Evolutionary conservation across 2,888 invertebrate species (phyloP).

Genomic region (Cheilosia pagana): DNA sequence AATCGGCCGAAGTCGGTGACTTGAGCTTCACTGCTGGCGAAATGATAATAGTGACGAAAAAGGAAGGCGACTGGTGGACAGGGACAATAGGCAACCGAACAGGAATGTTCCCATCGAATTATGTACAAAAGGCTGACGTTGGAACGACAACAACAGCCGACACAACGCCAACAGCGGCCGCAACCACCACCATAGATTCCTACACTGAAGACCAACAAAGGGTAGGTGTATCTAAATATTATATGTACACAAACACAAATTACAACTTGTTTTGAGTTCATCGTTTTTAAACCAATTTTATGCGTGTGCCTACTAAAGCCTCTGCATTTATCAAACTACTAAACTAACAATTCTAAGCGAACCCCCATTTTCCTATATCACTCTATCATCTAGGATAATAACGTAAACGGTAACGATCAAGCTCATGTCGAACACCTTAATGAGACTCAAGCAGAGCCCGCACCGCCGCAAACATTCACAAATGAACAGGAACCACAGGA

Average conservation of each 20-base stretch:
- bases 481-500: slow-evolving; percentile 59
- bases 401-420: slow-evolving; percentile 78
- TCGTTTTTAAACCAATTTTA: slow-evolving; percentile 62
- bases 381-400: slow-evolving; percentile 77
- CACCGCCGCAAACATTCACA: slow-evolving; percentile 52
- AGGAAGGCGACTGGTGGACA: slow-evolving; percentile 99
- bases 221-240: slow-evolving; percentile 62
- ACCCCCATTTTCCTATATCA: slow-evolving; percentile 71
- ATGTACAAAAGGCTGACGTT: slow-evolving; percentile 90
- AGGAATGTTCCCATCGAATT: slow-evolving; percentile 99
- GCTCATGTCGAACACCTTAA: slow-evolving; percentile 57
- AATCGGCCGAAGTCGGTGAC: slow-evolving; percentile 95
- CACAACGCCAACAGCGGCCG: slow-evolving; percentile 41
- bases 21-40: slow-evolving; percentile 94
- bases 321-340: slow-evolving; percentile 68
- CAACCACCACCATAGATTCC: slow-evolving; percentile 50
- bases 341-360: slow-evolving; percentile 71
- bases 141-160: slow-evolving; percentile 77
- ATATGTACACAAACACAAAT: background rate
- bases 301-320: slow-evolving; percentile 74
- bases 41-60: slow-evolving; percentile 92
- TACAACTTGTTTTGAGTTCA: slow-evolving; percentile 41
- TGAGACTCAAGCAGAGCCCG: slow-evolving; percentile 52
- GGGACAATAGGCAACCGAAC: slow-evolving; percentile 91
- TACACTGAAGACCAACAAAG: slow-evolving; percentile 74